Evolutionary conservation across 2,888 invertebrate genomes (phyloP), one percentile per base, ranked within the genome.

Genomic region (Temnothorax rugatulus): DNA sequence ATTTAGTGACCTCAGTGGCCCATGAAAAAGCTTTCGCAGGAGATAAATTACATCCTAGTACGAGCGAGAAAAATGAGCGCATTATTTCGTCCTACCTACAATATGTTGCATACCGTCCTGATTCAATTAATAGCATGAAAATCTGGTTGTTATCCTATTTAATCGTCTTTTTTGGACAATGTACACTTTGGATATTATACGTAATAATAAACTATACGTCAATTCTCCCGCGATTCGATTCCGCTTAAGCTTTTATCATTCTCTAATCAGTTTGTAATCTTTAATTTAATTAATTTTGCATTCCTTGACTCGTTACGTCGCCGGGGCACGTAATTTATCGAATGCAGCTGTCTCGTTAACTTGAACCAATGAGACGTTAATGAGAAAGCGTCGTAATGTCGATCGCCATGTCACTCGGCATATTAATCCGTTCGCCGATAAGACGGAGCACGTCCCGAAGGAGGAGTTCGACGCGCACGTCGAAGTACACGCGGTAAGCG

Each of bases 401-500:
- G 44, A 34, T 25, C 9, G 11, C 3, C 44, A 47, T 34, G 21
- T 25, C 11, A 13, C 38, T n/a, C 29, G 50, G 18, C 2, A 7
- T 21, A 13, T 52, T 13, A 76, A 66, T 38, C 4, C 64, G 59
- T 44, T n/a, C 50, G 34, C 34, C 18, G 54, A 68, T 68, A 77
- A 69, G 68, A n/a, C 54, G 68, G 29, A 29, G 18, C 52, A 38
- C 75, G 21, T 38, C 38, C 41, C 68, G 68, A 41, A 54, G 68
- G n/a, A 41, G 77, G 71, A 44, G 77, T 1, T 21, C 52, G 18
- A 52, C 75, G 63, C 34, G 47, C 18, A 47, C 52, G 52, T 41
- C 69, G 3, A 50, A 59, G 79, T 75, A 29, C 71, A 71, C 71
- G 71, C 82, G 74, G 77, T 38, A 4, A 29, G 52, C 91, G 92